A percentile compares a stretch with the other conserved stretches of the same genome.
These are phyloP conservation scores for Venusia cambrica DNA, from an alignment of 2,888 invertebrate species.

Conservation along the genomic window DNA sequence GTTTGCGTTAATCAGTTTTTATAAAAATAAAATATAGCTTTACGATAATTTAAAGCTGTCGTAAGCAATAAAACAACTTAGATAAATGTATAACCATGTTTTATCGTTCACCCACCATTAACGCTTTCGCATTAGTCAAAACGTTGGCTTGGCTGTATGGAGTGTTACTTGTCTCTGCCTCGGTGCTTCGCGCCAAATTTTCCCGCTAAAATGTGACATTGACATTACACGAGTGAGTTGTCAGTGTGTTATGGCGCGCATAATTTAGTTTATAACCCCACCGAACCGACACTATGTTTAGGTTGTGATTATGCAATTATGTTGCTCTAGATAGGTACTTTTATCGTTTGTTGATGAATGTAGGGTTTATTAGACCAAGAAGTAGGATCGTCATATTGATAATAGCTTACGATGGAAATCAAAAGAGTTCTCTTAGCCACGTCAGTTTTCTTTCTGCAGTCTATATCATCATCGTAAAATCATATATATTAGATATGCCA, in stretches of 20 bases:
- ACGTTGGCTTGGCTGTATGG: conserved; percentile 54
- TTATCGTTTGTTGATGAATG: no score
- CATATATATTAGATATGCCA: no score
- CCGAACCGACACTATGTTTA: conserved; percentile 59
- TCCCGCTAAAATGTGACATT: conserved; percentile 68
- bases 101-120: conserved; percentile 70
- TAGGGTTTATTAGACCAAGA: no score
- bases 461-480: no score
- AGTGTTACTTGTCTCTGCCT: conserved; percentile 40
- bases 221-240: conserved; percentile 77
- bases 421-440: no score
- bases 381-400: no score
- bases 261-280: conserved; percentile 78
- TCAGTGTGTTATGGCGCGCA: conserved; percentile 74
- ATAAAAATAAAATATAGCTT: conserved; percentile 11
- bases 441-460: no score
- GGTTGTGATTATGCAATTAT: conserved; percentile 66
- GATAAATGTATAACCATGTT: conserved; percentile 61
- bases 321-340: conserved; percentile 2
- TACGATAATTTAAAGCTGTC: conserved; percentile 23
- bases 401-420: no score
- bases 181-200: conserved; percentile 33
- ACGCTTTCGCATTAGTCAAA: conserved; percentile 54
- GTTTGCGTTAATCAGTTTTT: conserved; percentile 3
- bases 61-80: conserved; percentile 35